Conservation (phyloP, 2,797 vertebrate species). For the Tauraco hartlaubi region DNA sequence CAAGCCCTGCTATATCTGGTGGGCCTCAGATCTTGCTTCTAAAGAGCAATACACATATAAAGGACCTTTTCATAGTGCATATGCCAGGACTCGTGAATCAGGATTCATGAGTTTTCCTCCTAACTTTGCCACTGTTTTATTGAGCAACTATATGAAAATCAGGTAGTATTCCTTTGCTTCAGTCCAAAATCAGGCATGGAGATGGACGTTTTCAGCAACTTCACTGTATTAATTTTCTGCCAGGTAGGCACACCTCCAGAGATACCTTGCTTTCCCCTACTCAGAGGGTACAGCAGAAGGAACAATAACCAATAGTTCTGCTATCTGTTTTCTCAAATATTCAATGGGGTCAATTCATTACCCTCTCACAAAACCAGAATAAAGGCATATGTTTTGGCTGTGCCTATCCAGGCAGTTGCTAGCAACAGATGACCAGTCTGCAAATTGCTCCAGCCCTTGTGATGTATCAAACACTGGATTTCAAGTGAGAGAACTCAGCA, state of each 20-base stretch:
- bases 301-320: background rate
- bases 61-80: background rate
- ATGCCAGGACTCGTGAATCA: background rate
- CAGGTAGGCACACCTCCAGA: background rate
- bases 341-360: background rate
- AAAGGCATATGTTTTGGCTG: background rate
- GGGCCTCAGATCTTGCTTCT: background rate
- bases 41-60: background rate
- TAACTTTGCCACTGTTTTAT: background rate
- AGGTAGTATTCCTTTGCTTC: background rate
- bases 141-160: background rate
- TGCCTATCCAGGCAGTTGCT: background rate
- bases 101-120: background rate
- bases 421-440: background rate
- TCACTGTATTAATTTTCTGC: background rate
- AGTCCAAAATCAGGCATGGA: background rate
- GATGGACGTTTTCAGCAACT: background rate
- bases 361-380: background rate
- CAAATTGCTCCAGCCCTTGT: background rate
- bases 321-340: background rate
- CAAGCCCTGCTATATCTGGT: background rate
- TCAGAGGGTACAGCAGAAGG: background rate
- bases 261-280: background rate
- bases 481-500: slow-evolving; percentile 17
- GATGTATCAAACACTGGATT: background rate